Conservation (phyloP, 2,797 vertebrate genomes). For the Propithecus perrieri region DNA sequence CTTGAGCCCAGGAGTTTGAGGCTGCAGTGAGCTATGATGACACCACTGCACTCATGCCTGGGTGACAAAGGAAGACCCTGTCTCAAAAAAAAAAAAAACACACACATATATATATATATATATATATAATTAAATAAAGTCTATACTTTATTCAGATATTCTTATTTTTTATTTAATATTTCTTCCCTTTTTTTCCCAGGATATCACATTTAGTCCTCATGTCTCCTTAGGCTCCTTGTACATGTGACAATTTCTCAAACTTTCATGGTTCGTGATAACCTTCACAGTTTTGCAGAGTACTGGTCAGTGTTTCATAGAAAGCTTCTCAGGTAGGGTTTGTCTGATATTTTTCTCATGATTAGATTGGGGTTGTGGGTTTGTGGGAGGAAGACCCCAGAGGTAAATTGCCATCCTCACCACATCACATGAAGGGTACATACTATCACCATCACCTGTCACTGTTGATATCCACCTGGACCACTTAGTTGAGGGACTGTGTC, state of each 20-base stretch:
- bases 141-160: neutral
- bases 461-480: neutral
- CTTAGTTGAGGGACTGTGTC: neutral
- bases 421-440: neutral
- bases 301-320: neutral
- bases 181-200: neutral
- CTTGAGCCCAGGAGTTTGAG: no score
- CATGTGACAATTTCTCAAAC: neutral
- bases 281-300: neutral
- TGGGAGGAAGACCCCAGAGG: neutral
- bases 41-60: no score
- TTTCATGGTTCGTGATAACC: neutral
- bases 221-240: neutral
- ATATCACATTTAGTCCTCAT: neutral
- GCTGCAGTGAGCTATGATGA: no score
- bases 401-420: neutral
- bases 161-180: neutral
- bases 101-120: no score
- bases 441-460: no score
- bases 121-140: neutral
- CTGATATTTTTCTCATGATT: neutral
- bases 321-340: neutral
- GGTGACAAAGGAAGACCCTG: no score
- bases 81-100: no score
- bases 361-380: neutral